These are phyloP conservation scores for Manis pentadactyla DNA, from an alignment of 2,797 vertebrate genomes.

Conservation along the genomic window DNA sequence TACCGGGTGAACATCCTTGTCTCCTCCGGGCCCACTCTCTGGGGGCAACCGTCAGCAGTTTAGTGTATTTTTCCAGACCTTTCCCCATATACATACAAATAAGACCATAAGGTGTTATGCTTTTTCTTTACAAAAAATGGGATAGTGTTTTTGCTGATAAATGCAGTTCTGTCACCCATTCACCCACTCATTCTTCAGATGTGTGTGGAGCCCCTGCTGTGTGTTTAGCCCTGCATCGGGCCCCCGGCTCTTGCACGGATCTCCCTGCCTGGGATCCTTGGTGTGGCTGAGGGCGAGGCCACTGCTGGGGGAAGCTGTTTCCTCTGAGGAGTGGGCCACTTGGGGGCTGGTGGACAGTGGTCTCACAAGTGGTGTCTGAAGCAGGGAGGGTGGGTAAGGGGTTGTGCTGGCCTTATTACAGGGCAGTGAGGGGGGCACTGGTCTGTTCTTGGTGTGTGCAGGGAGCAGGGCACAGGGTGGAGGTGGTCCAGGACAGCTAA, in stretches of 20 bases:
- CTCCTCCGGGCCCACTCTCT: background rate
- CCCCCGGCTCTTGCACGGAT: background rate
- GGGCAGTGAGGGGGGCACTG: background rate
- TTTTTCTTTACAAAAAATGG: background rate
- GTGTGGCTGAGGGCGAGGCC: background rate
- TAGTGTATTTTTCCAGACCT: background rate
- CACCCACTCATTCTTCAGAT: background rate
- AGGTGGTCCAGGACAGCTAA: background rate
- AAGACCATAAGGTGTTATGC: background rate
- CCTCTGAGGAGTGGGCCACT: background rate
- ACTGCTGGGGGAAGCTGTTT: background rate
- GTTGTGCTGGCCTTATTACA: background rate
- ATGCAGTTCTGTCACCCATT: background rate
- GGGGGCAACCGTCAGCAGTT: background rate
- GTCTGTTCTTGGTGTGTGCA: no score
- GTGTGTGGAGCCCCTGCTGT: rapidly evolving
- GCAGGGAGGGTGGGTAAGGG: background rate
- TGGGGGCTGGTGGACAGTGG: background rate
- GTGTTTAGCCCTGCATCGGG: rapidly evolving
- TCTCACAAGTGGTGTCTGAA: background rate
- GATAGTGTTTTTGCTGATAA: background rate
- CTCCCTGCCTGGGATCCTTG: background rate
- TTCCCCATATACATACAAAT: background rate
- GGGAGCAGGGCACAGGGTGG: background rate
- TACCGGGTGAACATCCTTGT: background rate